These are phyloP conservation scores for Hemiscyllium ocellatum DNA, from an alignment of 2,113 vertebrate genomes.

Conservation along the genomic window DNA sequence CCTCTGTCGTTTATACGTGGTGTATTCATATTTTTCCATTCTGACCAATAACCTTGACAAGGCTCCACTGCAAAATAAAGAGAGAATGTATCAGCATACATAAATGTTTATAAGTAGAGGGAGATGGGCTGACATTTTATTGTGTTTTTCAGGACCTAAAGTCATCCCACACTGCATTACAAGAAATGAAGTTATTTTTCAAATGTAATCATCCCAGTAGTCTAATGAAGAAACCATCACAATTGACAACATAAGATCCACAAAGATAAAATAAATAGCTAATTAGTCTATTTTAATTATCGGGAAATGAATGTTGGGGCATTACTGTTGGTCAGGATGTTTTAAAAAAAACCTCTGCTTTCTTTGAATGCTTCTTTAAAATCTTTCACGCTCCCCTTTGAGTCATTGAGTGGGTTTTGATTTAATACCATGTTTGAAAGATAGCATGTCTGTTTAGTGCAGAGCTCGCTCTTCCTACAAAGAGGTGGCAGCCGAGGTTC, in stretches of 20 bases:
- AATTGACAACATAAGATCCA: too few relatives aligned
- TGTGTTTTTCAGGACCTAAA: background rate
- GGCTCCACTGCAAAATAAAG: constrained; percentile 11
- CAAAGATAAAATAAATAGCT: background rate
- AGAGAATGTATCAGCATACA: background rate
- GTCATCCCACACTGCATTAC: background rate
- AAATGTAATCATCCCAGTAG: background rate
- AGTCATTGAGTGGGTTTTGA: too few relatives aligned
- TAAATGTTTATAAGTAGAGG: background rate
- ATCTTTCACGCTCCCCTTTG: too few relatives aligned
- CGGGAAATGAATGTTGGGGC: too few relatives aligned
- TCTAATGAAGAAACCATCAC: too few relatives aligned
- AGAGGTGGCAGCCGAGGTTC: too few relatives aligned
- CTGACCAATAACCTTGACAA: constrained; percentile 20
- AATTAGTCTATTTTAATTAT: background rate
- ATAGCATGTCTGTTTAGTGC: too few relatives aligned
- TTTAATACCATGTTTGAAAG: too few relatives aligned
- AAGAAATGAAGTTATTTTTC: background rate
- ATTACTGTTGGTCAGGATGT: too few relatives aligned
- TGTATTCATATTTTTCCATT: background rate
- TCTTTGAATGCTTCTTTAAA: too few relatives aligned
- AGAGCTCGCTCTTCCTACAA: too few relatives aligned
- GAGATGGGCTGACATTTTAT: background rate
- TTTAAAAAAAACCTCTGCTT: too few relatives aligned
- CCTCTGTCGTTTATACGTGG: background rate